These are phyloP conservation scores for Heterochromis multidens DNA, from an alignment of 2,113 vertebrate genomes.

Conservation along the genomic window DNA sequence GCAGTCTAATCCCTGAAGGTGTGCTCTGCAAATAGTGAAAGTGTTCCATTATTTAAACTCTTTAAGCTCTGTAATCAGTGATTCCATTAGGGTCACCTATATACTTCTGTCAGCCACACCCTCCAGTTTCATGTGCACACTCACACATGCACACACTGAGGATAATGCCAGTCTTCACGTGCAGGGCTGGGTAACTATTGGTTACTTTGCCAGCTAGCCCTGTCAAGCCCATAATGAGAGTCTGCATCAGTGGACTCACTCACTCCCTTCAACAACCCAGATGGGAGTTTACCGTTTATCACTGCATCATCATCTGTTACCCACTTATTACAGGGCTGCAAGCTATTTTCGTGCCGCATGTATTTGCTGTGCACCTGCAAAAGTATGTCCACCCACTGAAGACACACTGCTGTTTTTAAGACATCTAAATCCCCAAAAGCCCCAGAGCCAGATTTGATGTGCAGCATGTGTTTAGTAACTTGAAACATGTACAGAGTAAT, in stretches of 20 bases:
- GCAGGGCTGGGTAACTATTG: conserved; percentile 54
- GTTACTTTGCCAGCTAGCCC: conserved; percentile 51
- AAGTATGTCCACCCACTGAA: conserved; percentile 9
- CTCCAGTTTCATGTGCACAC: conserved; percentile 15
- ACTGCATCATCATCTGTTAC: conserved; percentile 60
- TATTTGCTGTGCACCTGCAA: conserved; percentile 59
- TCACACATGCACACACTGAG: neutral
- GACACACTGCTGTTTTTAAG: conserved; percentile 23
- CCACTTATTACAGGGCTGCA: conserved; percentile 51
- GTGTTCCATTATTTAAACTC: conserved; percentile 9
- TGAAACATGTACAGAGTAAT: conserved; percentile 6
- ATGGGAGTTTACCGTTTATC: conserved; percentile 51
- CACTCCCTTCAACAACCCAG: conserved; percentile 34
- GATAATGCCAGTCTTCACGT: conserved; percentile 61
- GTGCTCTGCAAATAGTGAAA: conserved; percentile 44
- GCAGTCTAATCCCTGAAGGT: neutral
- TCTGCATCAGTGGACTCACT: conserved; percentile 27
- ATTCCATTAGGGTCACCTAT: conserved; percentile 48
- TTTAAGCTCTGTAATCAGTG: conserved; percentile 22
- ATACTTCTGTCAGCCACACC: conserved; percentile 17
- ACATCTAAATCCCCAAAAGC: conserved; percentile 8
- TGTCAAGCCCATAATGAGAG: conserved; percentile 66
- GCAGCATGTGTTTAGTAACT: conserved; percentile 34
- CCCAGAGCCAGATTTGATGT: conserved; percentile 26
- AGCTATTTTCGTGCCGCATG: conserved; percentile 51